Base-by-base conservation (phyloP, 1,140 invertebrate species). In the Homalodisca vitripennis region DNA sequence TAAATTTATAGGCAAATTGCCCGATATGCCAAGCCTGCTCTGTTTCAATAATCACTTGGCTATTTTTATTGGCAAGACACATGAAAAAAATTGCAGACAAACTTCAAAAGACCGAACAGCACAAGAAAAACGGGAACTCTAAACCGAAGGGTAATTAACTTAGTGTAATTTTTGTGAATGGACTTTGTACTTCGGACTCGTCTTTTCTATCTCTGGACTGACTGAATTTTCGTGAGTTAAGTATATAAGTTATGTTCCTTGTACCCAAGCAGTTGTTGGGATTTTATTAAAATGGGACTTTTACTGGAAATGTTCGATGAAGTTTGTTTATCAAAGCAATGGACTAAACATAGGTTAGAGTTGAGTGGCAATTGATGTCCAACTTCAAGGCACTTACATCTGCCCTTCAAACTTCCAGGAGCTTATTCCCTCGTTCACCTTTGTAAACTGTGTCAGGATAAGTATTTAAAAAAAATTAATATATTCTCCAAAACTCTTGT, bases 51-150 rank as follows among this genome's bases (percentile, higher is more conserved):
- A n/a, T n/a, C n/a, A n/a, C n/a, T n/a, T n/a, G n/a, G n/a, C n/a
- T n/a, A n/a, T n/a, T n/a, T n/a, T n/a, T n/a, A n/a, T n/a, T n/a
- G n/a, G n/a, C n/a, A n/a, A n/a, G 94, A 72, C 93, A 96, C 86
- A 92, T 90, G 14, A 88, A 93, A 80, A 96, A 96, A 82, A 89
- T 96, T 76, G 80, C 89, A 1, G 92, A 89, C 6, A 95, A 95
- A 80, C 79, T 95, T 62, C 85, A 89, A 78, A 96, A 95, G 77
- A 91, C 92, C 1, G 89, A 94, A 80, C 86, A 87, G 68, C 94
- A 95, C 76, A 88, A 66, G 41, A 66, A 66, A 31, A 10, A 6
- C 47, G 63, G 47, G 20, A 26, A 1, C 22, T 10, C 55, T 2
- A 60, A 60, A 24, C 55, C 55, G 10, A 60, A 60, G 24, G 2